Evolutionary conservation across 2,113 vertebrate genomes (phyloP), one percentile per base, ranked within the genome.

Genomic region (Apus apus): DNA sequence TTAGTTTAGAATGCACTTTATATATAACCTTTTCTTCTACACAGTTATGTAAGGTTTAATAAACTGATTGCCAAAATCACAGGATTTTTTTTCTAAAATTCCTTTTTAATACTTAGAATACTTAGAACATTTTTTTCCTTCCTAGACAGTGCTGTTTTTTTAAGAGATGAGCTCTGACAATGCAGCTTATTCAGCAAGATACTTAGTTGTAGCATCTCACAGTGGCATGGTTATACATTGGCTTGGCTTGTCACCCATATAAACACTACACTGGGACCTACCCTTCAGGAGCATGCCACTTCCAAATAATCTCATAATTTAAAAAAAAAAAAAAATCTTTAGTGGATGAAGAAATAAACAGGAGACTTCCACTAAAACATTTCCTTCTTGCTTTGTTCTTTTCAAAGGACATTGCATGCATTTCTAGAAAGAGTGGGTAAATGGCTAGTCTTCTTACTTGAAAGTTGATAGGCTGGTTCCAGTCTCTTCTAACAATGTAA

Each of bases 1-100:
- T 89, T 94, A 87, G 77, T 79, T 92, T 92, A 90, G 80, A 87
- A 92, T 94, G 36, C 36, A 93, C 30, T 79, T 94, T 71, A 85
- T 46, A 68, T 73, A 95, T 94, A 92, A 23, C 50, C 68, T 77
- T 84, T 95, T 87, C 72, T 95, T 90, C 53, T 81, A 68, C 15
- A 46, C 16, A 46, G 64, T 96, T 97, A 87, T 22, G 11, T 78
- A 95, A 95, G 45, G 71, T 73, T 72, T 84, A 80, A 94, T 83
- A 88, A 83, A 83, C 26, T 68, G 66, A 60, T 88, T 71, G 36
- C 29, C 4, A 2, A 91, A 93, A 90, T 25, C 60, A 65, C 3
- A 64, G 14, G 15, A 66, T 21, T 78, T 80, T 87, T 74, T 30
- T 72, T 77, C 25, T 72, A 73, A 82, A 85, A 65, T 60, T 90